Conservation (phyloP, 1,140 invertebrate genomes). For the Trachelipus rathkii region DNA sequence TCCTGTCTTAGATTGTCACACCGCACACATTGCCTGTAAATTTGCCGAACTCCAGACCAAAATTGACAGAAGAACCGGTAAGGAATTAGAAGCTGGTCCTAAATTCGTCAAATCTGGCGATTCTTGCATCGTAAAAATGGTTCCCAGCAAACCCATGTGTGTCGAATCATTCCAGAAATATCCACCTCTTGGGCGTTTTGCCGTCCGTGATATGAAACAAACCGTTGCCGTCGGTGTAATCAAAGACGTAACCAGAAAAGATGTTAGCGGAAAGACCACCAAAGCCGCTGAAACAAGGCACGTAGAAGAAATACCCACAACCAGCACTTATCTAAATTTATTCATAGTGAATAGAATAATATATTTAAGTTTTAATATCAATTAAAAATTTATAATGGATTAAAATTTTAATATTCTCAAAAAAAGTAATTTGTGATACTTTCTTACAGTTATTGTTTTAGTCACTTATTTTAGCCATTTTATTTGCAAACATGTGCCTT, state of each 20-base stretch:
- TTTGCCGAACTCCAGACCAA: conserved; percentile 97
- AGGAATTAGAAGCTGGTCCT: conserved; percentile 55
- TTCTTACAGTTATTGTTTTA: conserved; percentile 7
- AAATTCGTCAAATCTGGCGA: conserved; percentile 89
- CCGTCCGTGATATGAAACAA: conserved; percentile 98
- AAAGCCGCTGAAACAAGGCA: conserved; percentile 96
- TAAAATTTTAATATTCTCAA: conserved; percentile 14
- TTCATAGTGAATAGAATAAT: background rate
- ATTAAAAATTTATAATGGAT: conserved; percentile 11
- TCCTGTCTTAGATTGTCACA: conserved; percentile 96
- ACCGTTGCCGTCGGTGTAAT: conserved; percentile 98
- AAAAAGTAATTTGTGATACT: background rate
- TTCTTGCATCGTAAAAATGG: conserved; percentile 86
- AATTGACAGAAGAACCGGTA: conserved; percentile 91
- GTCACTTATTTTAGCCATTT: background rate
- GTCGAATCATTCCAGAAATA: conserved; percentile 97
- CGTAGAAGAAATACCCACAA: conserved; percentile 77
- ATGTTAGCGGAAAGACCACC: conserved; percentile 85
- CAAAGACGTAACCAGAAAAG: conserved; percentile 82
- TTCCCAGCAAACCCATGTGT: conserved; percentile 93
- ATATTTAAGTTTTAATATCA: conserved; percentile 10
- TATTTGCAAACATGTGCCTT: background rate
- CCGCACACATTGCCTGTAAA: conserved; percentile 98
- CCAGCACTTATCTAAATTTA: background rate
- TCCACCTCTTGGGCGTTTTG: conserved; percentile 95